Percentiles rank a stretch among this genome's conserved stretches.
Evolutionary conservation across 2,113 vertebrate species (phyloP).

Genomic region (Uria lomvia): DNA sequence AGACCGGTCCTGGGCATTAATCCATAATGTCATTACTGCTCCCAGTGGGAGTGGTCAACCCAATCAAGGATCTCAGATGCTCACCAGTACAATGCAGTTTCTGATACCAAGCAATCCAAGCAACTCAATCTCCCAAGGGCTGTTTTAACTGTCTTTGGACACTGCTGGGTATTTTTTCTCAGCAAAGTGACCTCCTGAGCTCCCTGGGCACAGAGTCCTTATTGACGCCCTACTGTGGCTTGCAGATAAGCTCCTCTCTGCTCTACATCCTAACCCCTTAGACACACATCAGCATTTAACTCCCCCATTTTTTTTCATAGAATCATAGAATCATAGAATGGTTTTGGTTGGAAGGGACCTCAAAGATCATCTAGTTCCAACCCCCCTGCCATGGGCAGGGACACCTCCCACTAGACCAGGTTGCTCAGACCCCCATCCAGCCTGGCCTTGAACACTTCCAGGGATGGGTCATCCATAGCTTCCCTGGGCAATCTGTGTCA

Average conservation of each 20-base stretch:
- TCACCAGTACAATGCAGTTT: not conserved
- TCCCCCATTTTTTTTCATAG: not conserved
- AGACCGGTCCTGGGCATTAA: not conserved
- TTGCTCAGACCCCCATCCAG: not conserved
- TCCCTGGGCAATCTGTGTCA: not conserved
- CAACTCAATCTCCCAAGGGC: not conserved
- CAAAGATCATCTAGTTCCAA: not conserved
- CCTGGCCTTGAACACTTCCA: not conserved
- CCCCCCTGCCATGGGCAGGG: not conserved
- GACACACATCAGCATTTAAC: not conserved
- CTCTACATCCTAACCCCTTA: not conserved
- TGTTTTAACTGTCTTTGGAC: not conserved
- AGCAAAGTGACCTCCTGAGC: not conserved
- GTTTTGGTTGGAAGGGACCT: not conserved
- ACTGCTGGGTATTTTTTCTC: not conserved
- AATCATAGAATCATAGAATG: not conserved
- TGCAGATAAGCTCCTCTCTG: not conserved
- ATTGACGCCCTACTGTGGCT: not conserved
- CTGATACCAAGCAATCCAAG: not conserved
- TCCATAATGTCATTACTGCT: not conserved
- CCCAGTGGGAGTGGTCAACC: not conserved
- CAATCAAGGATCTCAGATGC: not conserved
- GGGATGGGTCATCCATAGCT: not conserved
- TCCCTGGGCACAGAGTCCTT: not conserved
- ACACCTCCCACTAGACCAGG: not conserved